phyloP scores from a whole-genome alignment of 2,888 invertebrate genomes.

The Drosophila pegasa region DNA sequence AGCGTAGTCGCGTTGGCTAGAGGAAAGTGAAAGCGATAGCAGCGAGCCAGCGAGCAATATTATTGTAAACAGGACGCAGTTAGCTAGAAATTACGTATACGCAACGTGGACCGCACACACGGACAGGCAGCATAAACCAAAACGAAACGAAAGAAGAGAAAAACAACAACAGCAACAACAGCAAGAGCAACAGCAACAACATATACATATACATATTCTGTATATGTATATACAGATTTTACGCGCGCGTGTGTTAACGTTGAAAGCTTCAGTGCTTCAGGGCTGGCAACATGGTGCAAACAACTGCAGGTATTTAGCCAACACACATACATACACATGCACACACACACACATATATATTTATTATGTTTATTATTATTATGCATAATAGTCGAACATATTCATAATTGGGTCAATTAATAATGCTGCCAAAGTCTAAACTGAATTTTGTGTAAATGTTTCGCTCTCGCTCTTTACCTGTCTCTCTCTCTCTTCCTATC shows the following conservation, averaged over 20 bases:
- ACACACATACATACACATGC: neutral
- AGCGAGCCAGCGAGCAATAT: conserved; percentile 12
- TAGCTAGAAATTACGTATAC: conserved; percentile 37
- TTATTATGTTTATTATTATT: neutral
- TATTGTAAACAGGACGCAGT: conserved; percentile 35
- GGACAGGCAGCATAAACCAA: conserved; percentile 37
- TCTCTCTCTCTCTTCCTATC: neutral
- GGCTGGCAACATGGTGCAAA: conserved; percentile 74
- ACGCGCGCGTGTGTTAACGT: conserved; percentile 62
- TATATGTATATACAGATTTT: conserved; percentile 27
- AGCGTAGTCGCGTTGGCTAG: conserved; percentile 19
- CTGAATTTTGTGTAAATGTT: neutral
- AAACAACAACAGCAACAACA: neutral
- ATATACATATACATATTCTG: neutral
- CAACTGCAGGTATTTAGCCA: conserved; percentile 67
- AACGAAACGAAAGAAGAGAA: neutral
- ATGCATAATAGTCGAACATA: neutral
- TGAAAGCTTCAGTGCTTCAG: conserved; percentile 51
- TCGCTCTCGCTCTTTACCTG: neutral
- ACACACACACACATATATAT: neutral
- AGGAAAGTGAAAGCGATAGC: conserved; percentile 46
- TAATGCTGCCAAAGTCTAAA: neutral
- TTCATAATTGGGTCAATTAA: conserved; percentile 11
- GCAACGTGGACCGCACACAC: conserved; percentile 35
- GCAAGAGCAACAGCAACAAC: too few relatives aligned